Conservation (phyloP, 92 coral and sea anemone genomes). For the Epizoanthus fatuus region DNA sequence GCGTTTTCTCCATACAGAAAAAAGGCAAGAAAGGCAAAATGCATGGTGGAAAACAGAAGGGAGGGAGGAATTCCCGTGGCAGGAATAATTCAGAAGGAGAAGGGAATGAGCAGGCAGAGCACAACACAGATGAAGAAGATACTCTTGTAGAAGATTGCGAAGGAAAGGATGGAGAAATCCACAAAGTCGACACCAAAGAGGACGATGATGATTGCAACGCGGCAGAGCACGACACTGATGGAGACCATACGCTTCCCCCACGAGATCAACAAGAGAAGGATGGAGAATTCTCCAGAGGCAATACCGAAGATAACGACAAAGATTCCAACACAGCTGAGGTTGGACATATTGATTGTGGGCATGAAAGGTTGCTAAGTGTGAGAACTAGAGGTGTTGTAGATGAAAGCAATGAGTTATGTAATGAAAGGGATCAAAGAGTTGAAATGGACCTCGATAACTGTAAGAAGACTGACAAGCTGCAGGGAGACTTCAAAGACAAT, state of each 20-base stretch:
- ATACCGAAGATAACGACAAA: not conserved
- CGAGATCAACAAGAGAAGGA: not conserved
- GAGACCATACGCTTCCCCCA: not conserved
- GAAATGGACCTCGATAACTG: not conserved
- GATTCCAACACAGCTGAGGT: not conserved
- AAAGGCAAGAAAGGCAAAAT: conserved; percentile 11
- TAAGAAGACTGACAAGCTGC: not conserved
- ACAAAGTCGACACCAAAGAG: conserved; percentile 40
- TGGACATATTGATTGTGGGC: not conserved
- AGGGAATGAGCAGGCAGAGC: conserved; percentile 16
- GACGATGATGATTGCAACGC: conserved; percentile 10
- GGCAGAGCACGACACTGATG: not conserved
- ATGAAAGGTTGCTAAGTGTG: not conserved
- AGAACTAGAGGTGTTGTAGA: not conserved
- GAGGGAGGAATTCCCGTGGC: not conserved
- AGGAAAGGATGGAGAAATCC: conserved; percentile 26
- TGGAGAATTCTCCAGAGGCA: not conserved
- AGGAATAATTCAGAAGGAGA: conserved; percentile 22
- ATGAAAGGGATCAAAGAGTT: not conserved
- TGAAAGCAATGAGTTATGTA: not conserved
- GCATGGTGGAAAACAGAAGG: conserved; percentile 7
- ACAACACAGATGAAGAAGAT: not conserved
- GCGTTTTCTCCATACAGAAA: conserved; percentile 2
- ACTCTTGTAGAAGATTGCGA: conserved; percentile 8
- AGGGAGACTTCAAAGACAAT: not conserved